phyloP scores from a whole-genome alignment of 2,113 vertebrate genomes.

The Rhynchomys soricoides region DNA sequence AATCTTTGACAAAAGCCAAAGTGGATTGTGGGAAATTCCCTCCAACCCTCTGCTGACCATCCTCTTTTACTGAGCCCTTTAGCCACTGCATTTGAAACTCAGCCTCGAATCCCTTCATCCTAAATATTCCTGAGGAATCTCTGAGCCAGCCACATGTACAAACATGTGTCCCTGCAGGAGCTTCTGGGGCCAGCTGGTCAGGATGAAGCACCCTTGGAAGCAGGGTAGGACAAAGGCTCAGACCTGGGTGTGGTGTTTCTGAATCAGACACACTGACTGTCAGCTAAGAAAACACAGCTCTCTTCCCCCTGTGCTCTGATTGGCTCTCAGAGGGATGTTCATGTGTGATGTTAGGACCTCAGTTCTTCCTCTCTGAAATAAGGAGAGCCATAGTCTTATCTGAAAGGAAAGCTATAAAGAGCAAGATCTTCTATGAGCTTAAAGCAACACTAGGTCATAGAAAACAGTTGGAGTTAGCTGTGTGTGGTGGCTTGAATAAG shows the following conservation, averaged over 20 bases:
- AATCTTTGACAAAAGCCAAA: not conserved
- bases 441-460: not conserved
- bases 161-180: not conserved
- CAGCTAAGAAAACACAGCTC: fast-evolving
- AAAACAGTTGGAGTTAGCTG: not conserved
- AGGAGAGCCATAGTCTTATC: not conserved
- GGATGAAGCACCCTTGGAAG: not conserved
- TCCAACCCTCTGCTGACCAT: slow-evolving; percentile 51
- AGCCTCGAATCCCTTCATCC: slow-evolving; percentile 53
- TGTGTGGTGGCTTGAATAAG: not conserved
- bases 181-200: not conserved
- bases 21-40: slow-evolving; percentile 56
- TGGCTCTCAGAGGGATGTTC: not conserved
- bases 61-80: slow-evolving; percentile 21
- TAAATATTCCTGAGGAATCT: not conserved
- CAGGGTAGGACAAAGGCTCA: not conserved
- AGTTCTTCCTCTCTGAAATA: not conserved
- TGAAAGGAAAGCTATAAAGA: not conserved
- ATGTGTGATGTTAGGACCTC: not conserved
- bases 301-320: not conserved
- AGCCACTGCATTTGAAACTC: slow-evolving; percentile 46
- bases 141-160: too few species aligned
- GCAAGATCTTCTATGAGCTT: not conserved
- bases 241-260: not conserved
- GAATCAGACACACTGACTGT: not conserved